These are phyloP conservation scores for Craseonycteris thonglongyai DNA, from an alignment of 2,113 vertebrate genomes.

Conservation along the genomic window DNA sequence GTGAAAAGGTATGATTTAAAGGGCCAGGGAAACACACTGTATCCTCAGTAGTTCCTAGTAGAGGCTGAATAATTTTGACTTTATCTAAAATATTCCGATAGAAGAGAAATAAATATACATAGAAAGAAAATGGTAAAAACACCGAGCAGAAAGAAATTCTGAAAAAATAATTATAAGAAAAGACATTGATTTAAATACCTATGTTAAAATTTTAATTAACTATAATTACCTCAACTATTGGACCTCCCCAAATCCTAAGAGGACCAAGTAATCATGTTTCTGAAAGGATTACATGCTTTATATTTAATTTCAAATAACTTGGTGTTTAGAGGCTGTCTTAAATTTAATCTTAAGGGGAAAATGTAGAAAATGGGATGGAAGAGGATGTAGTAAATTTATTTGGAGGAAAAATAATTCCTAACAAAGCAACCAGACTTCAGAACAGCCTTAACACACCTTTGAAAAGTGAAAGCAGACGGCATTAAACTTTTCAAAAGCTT, in stretches of 20 bases:
- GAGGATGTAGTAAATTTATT: conserved; percentile 30
- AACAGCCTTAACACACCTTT: conserved; percentile 38
- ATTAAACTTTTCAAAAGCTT: conserved; percentile 70
- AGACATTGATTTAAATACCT: neutral
- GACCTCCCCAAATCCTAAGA: neutral
- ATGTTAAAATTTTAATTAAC: neutral
- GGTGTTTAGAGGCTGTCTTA: neutral
- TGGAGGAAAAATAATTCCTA: conserved; percentile 35
- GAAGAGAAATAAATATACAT: neutral
- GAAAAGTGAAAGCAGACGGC: conserved; percentile 49
- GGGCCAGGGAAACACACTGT: neutral
- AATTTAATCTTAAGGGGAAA: conserved; percentile 19
- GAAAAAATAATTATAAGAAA: neutral
- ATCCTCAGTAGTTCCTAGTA: neutral
- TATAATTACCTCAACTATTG: neutral
- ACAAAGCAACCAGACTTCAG: conserved; percentile 37
- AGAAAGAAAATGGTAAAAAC: neutral
- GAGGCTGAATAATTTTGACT: neutral
- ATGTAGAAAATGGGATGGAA: conserved; percentile 11
- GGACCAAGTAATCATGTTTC: neutral
- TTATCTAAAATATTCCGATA: neutral
- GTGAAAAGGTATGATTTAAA: neutral
- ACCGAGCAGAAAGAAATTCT: neutral
- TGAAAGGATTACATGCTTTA: neutral
- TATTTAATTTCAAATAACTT: conserved; percentile 21